Base-by-base conservation (phyloP, 1,140 invertebrate genomes). In the Neodiprion lecontei region DNA sequence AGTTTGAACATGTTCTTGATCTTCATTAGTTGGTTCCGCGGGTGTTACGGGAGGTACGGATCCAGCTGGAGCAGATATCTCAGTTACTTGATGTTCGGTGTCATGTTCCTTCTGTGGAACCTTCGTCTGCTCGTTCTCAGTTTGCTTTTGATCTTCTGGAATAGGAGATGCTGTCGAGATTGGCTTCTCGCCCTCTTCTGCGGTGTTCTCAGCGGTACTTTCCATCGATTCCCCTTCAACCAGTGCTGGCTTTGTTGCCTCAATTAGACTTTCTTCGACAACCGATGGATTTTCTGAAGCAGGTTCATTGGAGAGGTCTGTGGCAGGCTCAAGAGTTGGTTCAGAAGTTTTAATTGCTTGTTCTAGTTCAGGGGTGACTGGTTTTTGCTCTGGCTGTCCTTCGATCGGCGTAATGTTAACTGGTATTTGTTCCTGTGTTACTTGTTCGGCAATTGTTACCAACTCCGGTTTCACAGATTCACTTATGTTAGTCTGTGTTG, bases 321-420 rank as follows among this genome's bases (percentile, higher is more conserved):
- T 84, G 47, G 73, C 74, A 23, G 85, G 82, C 69, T 84, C 70
- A 72, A 86, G 86, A 71, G 84, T 85, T 61, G 83, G 84, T 7
- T 83, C 79, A 75, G 82, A 81, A 69, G 49, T 61, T 11, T 28
- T 67, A 14, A 10, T 73, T 70, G 71, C 8, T n/a, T 73, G 14
- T 67, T 75, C 48, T 75, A 61, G 77, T 74, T 74, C 84, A 83
- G 73, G 70, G 82, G 50, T 79, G 5, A 40, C 28, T 40, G 28
- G 28, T 4, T 40, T 40, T 40, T 40, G 2, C 28, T 40, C 28
- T 40, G 28, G 28, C 28, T 40, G 28, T 67, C 48, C 72, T 2
- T 71, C 66, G 23, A 72, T 75, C 1, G 77, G 77, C 78, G 70
- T 85, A 71, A 61, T 48, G 21, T 76, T 47, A 48, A 61, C 53